Evolutionary conservation across 2,113 vertebrate genomes (phyloP).

Genomic region (Planiliza haematocheilus): DNA sequence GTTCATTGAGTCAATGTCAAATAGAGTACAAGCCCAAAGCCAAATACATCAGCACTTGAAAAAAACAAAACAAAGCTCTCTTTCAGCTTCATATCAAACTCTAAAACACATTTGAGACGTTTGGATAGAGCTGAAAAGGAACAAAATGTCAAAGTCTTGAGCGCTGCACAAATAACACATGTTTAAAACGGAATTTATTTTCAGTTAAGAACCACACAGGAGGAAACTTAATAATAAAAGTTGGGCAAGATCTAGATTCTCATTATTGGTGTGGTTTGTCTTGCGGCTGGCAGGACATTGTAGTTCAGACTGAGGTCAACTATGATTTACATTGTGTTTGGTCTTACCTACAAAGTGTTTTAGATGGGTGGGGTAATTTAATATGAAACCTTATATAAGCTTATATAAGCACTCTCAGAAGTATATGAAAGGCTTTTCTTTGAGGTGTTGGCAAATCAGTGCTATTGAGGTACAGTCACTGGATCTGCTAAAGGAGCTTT

Average conservation of each 20-base stretch:
- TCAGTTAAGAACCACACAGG: conserved; percentile 5
- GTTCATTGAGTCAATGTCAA: conserved; percentile 59
- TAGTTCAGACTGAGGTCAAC: conserved; percentile 15
- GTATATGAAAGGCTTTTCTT: not conserved
- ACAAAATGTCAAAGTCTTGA: conserved; percentile 16
- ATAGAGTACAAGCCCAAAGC: conserved; percentile 49
- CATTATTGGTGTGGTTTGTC: conserved; percentile 10
- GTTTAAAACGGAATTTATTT: conserved; percentile 7
- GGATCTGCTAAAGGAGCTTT: not conserved
- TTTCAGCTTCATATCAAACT: conserved; percentile 44
- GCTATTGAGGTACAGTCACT: not conserved
- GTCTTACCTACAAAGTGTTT: conserved; percentile 4
- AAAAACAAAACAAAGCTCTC: conserved; percentile 28
- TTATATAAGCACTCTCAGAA: not conserved
- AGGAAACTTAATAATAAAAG: conserved; percentile 38
- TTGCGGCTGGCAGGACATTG: conserved; percentile 9
- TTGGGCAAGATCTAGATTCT: conserved; percentile 9
- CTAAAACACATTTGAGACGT: conserved; percentile 21
- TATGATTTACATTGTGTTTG: conserved; percentile 19
- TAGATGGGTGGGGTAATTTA: not conserved
- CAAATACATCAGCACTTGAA: conserved; percentile 38
- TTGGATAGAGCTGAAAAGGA: conserved; percentile 19
- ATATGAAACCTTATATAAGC: not conserved
- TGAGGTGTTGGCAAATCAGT: not conserved
- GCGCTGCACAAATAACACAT: conserved; percentile 11